Conservation (phyloP, 2,888 invertebrate genomes). For the Cremastinae sp. region DNA sequence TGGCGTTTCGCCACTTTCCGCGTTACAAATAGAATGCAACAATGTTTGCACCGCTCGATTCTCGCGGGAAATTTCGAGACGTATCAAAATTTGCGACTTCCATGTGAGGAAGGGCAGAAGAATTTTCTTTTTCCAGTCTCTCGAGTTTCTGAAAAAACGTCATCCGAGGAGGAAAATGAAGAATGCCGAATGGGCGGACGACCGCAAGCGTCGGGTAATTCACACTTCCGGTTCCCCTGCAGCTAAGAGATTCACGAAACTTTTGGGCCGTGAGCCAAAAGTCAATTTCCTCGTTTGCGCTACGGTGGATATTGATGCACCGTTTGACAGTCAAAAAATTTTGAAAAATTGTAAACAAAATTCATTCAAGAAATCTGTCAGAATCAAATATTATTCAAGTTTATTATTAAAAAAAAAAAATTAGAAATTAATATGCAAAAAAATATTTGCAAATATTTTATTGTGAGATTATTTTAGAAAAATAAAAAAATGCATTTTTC, state of each 20-base stretch:
- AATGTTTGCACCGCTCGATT: constrained; percentile 57
- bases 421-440: too few species aligned
- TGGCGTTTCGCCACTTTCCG: constrained; percentile 72
- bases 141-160: constrained; percentile 1
- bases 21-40: constrained; percentile 72
- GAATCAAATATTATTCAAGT: too few species aligned
- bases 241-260: constrained; percentile 16
- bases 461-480: too few species aligned
- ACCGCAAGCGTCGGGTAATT: constrained; percentile 30
- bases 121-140: neutral
- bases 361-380: too few species aligned
- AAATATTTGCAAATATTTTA: too few species aligned
- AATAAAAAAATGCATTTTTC: too few species aligned
- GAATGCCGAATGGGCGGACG: neutral
- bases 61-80: neutral
- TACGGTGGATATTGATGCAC: constrained; percentile 18
- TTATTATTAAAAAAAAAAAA: too few species aligned
- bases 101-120: neutral
- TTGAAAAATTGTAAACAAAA: too few species aligned
- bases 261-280: constrained; percentile 68
- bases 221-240: constrained; percentile 60
- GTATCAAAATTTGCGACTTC: constrained; percentile 25
- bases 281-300: constrained; percentile 67
- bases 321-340: too few species aligned
- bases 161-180: neutral